Conservation (phyloP, 2,888 invertebrate genomes). For the Thera obeliscata region DNA sequence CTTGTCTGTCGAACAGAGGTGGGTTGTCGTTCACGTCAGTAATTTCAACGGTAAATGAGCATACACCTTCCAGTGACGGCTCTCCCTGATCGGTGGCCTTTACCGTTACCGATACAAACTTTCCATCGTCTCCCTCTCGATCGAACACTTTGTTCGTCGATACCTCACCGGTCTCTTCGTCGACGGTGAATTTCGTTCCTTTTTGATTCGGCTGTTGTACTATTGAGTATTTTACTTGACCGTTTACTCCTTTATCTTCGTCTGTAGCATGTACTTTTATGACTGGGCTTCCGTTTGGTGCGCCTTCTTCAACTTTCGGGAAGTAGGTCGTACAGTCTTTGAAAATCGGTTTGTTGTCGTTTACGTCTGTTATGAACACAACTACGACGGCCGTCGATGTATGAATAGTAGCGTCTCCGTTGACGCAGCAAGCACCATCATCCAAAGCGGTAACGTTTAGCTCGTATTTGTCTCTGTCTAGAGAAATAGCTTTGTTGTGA, state of each 20-base stretch:
- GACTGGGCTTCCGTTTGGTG: slow-evolving; percentile 96
- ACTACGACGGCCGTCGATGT: slow-evolving; percentile 97
- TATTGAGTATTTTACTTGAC: slow-evolving; percentile 98
- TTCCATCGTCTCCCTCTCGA: slow-evolving; percentile 97
- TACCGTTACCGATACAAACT: slow-evolving; percentile 97
- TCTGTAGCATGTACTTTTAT: slow-evolving; percentile 97
- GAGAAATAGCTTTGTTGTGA: slow-evolving; percentile 92
- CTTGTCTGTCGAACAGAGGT: slow-evolving; percentile 97
- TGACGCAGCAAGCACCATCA: slow-evolving; percentile 98
- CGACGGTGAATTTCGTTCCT: slow-evolving; percentile 97
- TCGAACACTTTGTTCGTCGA: slow-evolving; percentile 98
- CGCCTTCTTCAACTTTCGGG: slow-evolving; percentile 97
- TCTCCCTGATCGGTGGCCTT: slow-evolving; percentile 99
- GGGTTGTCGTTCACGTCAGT: slow-evolving; percentile 99
- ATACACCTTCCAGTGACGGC: slow-evolving; percentile 98
- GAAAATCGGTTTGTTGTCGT: slow-evolving; percentile 98
- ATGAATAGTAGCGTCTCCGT: slow-evolving; percentile 94
- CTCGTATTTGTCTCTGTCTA: slow-evolving; percentile 97
- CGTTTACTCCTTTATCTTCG: slow-evolving; percentile 97
- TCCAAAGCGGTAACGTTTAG: slow-evolving; percentile 98
- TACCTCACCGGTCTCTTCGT: slow-evolving; percentile 97
- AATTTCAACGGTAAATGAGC: slow-evolving; percentile 99
- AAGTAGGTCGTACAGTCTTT: slow-evolving; percentile 96
- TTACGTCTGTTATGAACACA: slow-evolving; percentile 98
- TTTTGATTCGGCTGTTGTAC: slow-evolving; percentile 97